phyloP scores from a whole-genome alignment of 2,888 invertebrate species.

The Horisme vitalbata region DNA sequence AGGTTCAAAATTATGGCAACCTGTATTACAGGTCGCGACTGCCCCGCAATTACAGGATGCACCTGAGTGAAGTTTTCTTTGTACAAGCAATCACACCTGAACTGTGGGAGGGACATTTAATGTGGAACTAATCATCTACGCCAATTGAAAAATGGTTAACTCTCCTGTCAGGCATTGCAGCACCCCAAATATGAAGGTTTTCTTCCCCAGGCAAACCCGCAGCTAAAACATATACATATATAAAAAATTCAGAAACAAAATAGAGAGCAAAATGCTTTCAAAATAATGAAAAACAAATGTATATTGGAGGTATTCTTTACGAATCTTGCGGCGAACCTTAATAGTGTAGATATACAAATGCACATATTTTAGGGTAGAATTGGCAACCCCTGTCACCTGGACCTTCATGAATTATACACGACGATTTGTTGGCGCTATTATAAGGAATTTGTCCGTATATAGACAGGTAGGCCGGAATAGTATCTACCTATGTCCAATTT shows the following conservation, averaged over 20 bases:
- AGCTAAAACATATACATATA: too few relatives aligned
- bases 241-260: too few relatives aligned
- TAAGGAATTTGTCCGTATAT: conserved; percentile 51
- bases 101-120: too few relatives aligned
- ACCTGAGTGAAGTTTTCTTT: too few relatives aligned
- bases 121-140: too few relatives aligned
- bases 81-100: too few relatives aligned
- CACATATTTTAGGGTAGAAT: conserved; percentile 58
- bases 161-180: too few relatives aligned
- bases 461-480: conserved; percentile 35
- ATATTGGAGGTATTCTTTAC: conserved; percentile 40
- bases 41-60: too few relatives aligned
- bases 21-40: too few relatives aligned
- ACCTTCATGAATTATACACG: conserved; percentile 68
- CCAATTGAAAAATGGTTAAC: too few relatives aligned
- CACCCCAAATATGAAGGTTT: conserved; percentile 15
- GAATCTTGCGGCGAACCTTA: conserved; percentile 32
- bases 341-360: conserved; percentile 41
- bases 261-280: conserved; percentile 54
- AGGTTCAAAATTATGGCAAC: too few relatives aligned
- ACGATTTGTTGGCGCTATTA: conserved; percentile 64
- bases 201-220: too few relatives aligned
- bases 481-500: conserved; percentile 28
- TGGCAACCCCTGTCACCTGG: conserved; percentile 63
- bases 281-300: conserved; percentile 50